These are phyloP conservation scores for Brachionus paranguensis DNA, from an alignment of 1,140 invertebrate genomes.

Conservation along the genomic window DNA sequence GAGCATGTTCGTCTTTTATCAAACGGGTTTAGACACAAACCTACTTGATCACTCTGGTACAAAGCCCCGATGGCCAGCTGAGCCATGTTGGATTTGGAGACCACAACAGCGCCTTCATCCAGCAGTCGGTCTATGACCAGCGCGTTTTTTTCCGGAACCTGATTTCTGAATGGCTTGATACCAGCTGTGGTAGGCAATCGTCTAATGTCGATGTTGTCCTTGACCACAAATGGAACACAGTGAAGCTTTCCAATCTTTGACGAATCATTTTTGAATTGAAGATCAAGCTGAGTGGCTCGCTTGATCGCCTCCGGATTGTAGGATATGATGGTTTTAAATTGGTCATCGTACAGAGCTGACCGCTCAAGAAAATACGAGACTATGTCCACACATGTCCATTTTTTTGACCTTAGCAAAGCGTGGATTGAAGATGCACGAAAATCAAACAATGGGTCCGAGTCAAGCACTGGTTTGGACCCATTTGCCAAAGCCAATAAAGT, in stretches of 20 bases:
- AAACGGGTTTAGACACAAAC: conserved; percentile 29
- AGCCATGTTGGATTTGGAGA: conserved; percentile 26
- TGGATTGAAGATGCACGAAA: background rate
- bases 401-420: background rate
- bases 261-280: background rate
- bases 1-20: conserved; percentile 8
- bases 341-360: background rate
- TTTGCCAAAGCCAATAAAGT: background rate
- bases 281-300: background rate
- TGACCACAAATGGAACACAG: conserved; percentile 35
- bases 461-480: background rate
- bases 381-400: conserved; percentile 24
- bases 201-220: conserved; percentile 29
- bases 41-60: conserved; percentile 32
- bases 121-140: conserved; percentile 14
- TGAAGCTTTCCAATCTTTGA: background rate
- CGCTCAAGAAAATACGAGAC: background rate
- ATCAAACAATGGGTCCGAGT: conserved; percentile 1
- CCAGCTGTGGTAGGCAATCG: conserved; percentile 32
- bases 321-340: conserved; percentile 10
- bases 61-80: conserved; percentile 15
- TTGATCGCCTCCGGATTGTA: conserved; percentile 11
- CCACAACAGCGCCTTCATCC: conserved; percentile 12
- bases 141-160: background rate
- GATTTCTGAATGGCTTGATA: background rate